Base-by-base conservation (phyloP, 2,888 invertebrate species). In the Cerastoderma edule region DNA sequence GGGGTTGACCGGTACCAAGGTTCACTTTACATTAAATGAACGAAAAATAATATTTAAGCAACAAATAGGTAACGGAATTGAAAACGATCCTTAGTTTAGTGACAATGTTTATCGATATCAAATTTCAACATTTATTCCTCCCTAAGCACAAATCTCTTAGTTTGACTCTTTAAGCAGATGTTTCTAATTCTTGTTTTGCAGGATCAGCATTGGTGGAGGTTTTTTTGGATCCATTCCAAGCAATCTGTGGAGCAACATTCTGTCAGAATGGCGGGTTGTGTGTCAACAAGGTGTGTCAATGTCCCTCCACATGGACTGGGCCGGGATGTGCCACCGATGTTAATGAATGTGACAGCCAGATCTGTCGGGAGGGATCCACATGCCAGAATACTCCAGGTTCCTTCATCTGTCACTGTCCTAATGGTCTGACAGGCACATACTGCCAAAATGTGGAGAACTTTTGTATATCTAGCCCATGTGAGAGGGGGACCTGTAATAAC, bases 151-250 rank as follows among this genome's bases (percentile, higher is more conserved):
- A n/a, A n/a, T n/a, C n/a, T n/a, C n/a, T n/a, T n/a, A n/a, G 44
- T 44, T 44, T 44, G 44, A 13, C 16, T 44, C 44, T 16, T 44
- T 44, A 13, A 19, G 8, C 10, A 13, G 19, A 44, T 13, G 44
- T 44, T 16, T 44, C 44, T 44, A 44, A 13, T 44, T 13, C 10
- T 79, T 74, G 19, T 65, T 48, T 84, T 82, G 0, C 83, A 57
- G 98, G 97, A n/a, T 97, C 96, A 0, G 95, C 97, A 0, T 95
- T 95, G 0, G 96, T 98, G 0, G 95, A 95, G 91, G 95, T 98
- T 67, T 94, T 95, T 30, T 91, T 98, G 0, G 94, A 95, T 10
- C 90, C 89, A 72, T 66, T 22, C 33, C 32, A 53, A 32, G 66
- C 66, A 0, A 66, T 60, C 35, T 98, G 98, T 90, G 94, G 96